Conservation (phyloP, 2,797 vertebrate species). For the Sebastes reedi region DNA sequence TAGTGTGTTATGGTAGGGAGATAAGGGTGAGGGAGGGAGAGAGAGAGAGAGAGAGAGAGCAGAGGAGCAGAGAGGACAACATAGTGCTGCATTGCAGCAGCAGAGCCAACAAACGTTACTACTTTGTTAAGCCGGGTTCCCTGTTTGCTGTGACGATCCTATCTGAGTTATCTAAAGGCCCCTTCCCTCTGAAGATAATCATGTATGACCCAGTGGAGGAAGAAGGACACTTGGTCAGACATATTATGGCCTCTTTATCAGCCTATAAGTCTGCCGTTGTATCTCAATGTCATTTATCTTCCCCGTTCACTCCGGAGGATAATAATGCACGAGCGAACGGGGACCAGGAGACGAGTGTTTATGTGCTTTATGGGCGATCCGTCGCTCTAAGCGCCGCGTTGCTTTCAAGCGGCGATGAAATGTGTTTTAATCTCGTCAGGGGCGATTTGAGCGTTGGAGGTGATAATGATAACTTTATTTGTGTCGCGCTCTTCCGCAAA, state of each 20-base stretch:
- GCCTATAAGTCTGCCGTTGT: slow-evolving; percentile 41
- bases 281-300: slow-evolving; percentile 59
- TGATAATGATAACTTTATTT: slow-evolving; percentile 57
- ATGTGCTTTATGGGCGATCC: slow-evolving; percentile 50
- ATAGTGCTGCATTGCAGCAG: slow-evolving; percentile 80
- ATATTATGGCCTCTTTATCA: slow-evolving; percentile 62
- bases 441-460: slow-evolving; percentile 25
- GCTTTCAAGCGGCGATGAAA: slow-evolving; percentile 41
- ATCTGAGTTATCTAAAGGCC: slow-evolving; percentile 45
- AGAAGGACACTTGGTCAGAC: slow-evolving; percentile 54
- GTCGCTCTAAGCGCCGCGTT: slow-evolving; percentile 20
- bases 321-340: slow-evolving; percentile 37
- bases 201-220: slow-evolving; percentile 59
- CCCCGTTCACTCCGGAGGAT: slow-evolving; percentile 35
- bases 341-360: slow-evolving; percentile 28
- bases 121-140: slow-evolving; percentile 47
- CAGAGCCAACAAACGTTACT: slow-evolving; percentile 57
- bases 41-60: slow-evolving; percentile 20
- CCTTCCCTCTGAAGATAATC: slow-evolving; percentile 52
- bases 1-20: slow-evolving; percentile 44
- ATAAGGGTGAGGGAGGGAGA: slow-evolving; percentile 57
- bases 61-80: slow-evolving; percentile 61
- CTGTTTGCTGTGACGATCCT: slow-evolving; percentile 39
- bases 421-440: slow-evolving; percentile 60
- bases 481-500: slow-evolving; percentile 15